Evolutionary conservation across 2,113 vertebrate genomes (phyloP).

Genomic region (Garra rufa): DNA sequence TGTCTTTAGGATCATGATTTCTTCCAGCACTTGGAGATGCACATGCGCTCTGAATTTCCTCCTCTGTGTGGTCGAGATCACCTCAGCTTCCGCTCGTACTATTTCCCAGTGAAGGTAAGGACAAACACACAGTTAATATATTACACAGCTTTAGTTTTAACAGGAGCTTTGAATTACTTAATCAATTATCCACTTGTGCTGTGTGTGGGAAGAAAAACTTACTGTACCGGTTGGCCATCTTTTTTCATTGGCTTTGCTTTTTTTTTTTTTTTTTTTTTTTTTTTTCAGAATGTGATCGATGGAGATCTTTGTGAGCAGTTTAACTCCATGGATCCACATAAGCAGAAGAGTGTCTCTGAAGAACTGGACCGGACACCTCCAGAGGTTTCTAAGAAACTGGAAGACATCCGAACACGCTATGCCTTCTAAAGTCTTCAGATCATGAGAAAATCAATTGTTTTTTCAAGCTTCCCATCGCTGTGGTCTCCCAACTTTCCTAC

Average conservation of each 20-base stretch:
- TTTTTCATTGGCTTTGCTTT: background rate
- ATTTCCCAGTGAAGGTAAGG: constrained; percentile 96
- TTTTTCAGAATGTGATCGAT: constrained; percentile 92
- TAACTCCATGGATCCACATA: constrained; percentile 99
- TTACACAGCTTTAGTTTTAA: background rate
- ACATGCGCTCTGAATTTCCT: constrained; percentile 95
- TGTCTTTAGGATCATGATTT: constrained; percentile 92
- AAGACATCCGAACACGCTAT: constrained; percentile 97
- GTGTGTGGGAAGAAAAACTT: background rate
- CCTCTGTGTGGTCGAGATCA: constrained; percentile 96
- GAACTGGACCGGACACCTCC: constrained; percentile 96
- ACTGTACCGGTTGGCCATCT: background rate
- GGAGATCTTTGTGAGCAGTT: constrained; percentile 99
- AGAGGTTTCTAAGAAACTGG: constrained; percentile 97
- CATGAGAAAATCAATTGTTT: constrained; percentile 21
- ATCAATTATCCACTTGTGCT: background rate
- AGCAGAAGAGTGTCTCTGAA: constrained; percentile 96
- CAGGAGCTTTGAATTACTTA: background rate
- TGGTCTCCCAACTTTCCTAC: constrained; percentile 21
- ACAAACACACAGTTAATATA: background rate
- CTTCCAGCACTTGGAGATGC: constrained; percentile 99
- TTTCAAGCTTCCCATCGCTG: constrained; percentile 17
- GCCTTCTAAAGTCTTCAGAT: constrained; percentile 82
- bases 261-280: constrained; percentile 43
- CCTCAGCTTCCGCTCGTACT: constrained; percentile 98